Conservation (phyloP, 1,140 invertebrate genomes). For the Zaprionus davidi region DNA sequence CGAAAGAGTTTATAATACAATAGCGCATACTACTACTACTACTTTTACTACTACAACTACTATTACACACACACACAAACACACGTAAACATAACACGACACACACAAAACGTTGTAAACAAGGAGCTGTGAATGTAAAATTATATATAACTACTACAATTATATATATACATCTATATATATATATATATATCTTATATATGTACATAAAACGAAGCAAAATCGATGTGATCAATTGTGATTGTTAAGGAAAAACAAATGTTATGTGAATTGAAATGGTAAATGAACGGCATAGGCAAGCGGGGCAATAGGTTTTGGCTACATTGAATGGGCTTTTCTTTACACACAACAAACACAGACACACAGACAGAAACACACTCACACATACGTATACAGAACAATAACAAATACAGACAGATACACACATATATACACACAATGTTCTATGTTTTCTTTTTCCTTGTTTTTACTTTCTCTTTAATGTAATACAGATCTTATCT, state of each 20-base stretch:
- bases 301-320: slow-evolving; percentile 53
- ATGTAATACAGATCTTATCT: slow-evolving; percentile 41
- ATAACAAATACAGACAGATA: slow-evolving; percentile 19
- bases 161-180: slow-evolving; percentile 57
- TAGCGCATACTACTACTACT: slow-evolving; percentile 26
- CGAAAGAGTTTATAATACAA: slow-evolving; percentile 42
- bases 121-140: slow-evolving; percentile 83
- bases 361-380: slow-evolving; percentile 16
- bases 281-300: slow-evolving; percentile 48
- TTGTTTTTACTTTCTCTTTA: slow-evolving; percentile 40
- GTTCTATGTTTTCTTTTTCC: slow-evolving; percentile 32
- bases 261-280: slow-evolving; percentile 50
- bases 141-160: slow-evolving; percentile 66
- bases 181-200: slow-evolving; percentile 36
- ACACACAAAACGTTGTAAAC: slow-evolving; percentile 77
- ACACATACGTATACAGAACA: slow-evolving; percentile 26
- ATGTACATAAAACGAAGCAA: slow-evolving; percentile 54
- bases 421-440: slow-evolving; percentile 34
- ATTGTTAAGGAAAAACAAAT: slow-evolving; percentile 70
- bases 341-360: slow-evolving; percentile 46
- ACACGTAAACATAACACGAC: slow-evolving; percentile 42
- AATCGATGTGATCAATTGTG: slow-evolving; percentile 83
- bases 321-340: slow-evolving; percentile 64
- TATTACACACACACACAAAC: slow-evolving; percentile 54
- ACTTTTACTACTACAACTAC: slow-evolving; percentile 58